Evolutionary conservation across 53 echinoderm and acorn worm species (phyloP), one percentile per base, ranked within the genome.

Genomic region (Patiria pectinifera): DNA sequence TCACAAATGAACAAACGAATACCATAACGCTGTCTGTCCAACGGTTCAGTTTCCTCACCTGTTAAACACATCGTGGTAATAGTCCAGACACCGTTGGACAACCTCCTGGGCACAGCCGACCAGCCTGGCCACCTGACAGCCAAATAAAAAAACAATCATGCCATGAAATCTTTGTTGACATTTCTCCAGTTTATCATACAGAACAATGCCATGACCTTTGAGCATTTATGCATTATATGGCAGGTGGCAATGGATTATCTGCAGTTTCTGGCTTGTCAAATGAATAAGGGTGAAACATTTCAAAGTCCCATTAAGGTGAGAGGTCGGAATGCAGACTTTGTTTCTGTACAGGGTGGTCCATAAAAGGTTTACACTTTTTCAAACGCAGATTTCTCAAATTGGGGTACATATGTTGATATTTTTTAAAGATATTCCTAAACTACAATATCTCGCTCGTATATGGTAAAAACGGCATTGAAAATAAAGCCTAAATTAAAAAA

Each of bases 21-120:
- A 35, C 35, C 35, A 35, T 35, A 35, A 10, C 35, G 35, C 5
- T 9, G 35, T 11, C 3, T 2, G 77, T 61, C 45, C 15, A 15
- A 26, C 14, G 4, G 43, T 62, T 62, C 53, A 61, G 23, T 35
- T 13, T 46, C 6, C 87, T 82, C 70, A 92, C 92, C 92, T 92
- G 85, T 60, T 62, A 60, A 92, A 92, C 18, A 92, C 80, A 23
- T 63, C 62, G 12, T 92, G 78, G 59, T 92, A 97, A 66, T 91
- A 80, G 11, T 96, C 93, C 69, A 91, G 88, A 76, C 92, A 95
- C 49, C 83, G 79, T 46, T 71, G 80, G 35, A 97, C 91, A 76
- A 96, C 97, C 70, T 92, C 91, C 70, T 93, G 91, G 35, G 92
- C 96, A 80, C 90, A 86, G 7, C 88, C 89, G 21, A 97, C 85